Evolutionary conservation across 2,797 vertebrate genomes (phyloP), one percentile per base, ranked within the genome.

Genomic region (Xiphophorus birchmanni): DNA sequence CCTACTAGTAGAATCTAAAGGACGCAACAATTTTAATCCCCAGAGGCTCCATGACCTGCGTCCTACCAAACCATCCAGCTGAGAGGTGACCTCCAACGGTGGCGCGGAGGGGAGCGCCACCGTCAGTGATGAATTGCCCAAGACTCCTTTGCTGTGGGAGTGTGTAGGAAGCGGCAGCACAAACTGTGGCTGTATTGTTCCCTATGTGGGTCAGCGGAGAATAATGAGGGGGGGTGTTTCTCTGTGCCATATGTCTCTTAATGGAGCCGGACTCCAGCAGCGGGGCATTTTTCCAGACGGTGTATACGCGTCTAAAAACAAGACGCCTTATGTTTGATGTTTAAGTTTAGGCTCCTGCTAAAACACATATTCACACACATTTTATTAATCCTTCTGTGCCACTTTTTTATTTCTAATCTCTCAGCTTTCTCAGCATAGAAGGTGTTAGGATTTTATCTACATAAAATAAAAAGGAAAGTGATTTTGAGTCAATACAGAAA

Each of bases 191-290:
- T 77, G 81, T 81, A 78, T 82, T 77, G 47, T 80, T 76, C 87
- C 82, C 90, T 90, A 94, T 94, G 86, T 95, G 91, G 94, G 94
- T 94, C 94, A 91, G 86, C 21, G 2, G 86, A 93, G 93, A 95
- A 83, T 92, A 91, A 94, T 93, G 92, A 84, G 5, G 47, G 9
- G 44, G 2, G 44, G 12, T 5, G 40, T 1, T 74, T 88, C 87
- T 92, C 80, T 75, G 71, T 78, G 82, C 87, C 89, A 83, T 85
- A 89, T 89, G 89, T 87, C 77, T 90, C 84, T 58, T 74, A 56
- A 86, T 80, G 84, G 76, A 47, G 40, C 73, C 0, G 65, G 79
- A 75, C 32, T 81, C 76, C 65, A 45, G 75, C 72, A 73, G 85
- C 56, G 65, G 56, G 74, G 80, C 74, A 72, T 18, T 78, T 83